Percentiles rank a stretch among this genome's conserved stretches.
Evolutionary conservation across 2,113 vertebrate species (phyloP).

Genomic region (Canis aureus): DNA sequence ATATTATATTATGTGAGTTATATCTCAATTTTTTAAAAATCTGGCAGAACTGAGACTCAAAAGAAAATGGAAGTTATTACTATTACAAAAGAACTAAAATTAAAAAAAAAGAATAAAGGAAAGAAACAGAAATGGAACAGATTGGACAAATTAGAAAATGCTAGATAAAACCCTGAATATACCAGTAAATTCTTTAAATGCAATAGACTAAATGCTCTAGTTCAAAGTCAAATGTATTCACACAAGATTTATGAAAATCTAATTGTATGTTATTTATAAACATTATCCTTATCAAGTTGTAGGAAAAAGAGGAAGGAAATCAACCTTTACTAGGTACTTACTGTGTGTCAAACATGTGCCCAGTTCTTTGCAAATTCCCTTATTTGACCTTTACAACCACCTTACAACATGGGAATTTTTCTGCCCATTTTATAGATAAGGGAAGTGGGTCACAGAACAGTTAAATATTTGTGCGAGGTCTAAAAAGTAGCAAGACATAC

Average conservation of each 20-base stretch:
- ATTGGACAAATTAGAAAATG: background rate
- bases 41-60: background rate
- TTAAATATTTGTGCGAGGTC: background rate
- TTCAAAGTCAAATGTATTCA: slow-evolving; percentile 40
- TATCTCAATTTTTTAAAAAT: background rate
- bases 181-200: slow-evolving; percentile 26
- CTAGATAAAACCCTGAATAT: slow-evolving; percentile 25
- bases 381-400: slow-evolving; percentile 26
- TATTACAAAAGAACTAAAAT: background rate
- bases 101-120: background rate
- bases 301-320: slow-evolving; percentile 20
- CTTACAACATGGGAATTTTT: slow-evolving; percentile 7
- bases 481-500: slow-evolving; percentile 13
- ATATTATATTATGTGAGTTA: background rate
- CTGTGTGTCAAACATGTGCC: background rate
- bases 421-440: background rate
- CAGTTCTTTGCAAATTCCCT: slow-evolving; percentile 22
- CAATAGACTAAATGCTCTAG: background rate
- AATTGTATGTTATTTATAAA: slow-evolving; percentile 29
- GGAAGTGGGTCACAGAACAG: background rate
- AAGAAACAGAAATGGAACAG: background rate
- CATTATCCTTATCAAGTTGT: background rate
- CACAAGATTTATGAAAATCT: slow-evolving; percentile 28
- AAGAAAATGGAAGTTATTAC: background rate
- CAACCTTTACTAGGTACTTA: background rate